Base-by-base conservation (phyloP, 2,113 vertebrate genomes). In the Paralichthys olivaceus region DNA sequence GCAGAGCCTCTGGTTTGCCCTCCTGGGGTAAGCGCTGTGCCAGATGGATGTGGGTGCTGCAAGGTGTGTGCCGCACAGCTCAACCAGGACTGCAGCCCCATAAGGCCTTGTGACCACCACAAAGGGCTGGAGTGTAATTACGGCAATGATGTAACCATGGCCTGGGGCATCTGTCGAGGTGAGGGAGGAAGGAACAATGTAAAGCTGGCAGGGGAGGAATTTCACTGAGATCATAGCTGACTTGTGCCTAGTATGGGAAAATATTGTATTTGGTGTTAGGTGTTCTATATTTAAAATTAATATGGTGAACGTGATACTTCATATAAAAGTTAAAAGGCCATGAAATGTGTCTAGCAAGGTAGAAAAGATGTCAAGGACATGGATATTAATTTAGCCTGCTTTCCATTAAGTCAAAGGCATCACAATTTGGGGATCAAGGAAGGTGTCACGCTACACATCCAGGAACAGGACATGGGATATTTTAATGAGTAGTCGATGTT, bases 91-190 rank as follows among this genome's bases (percentile, higher is more conserved):
- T 98, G 97, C 91, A 95, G 94, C 90, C 93, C 91, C 56, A 62
- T 14, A 12, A 95, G 92, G 80, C 96, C 97, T 26, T 98, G 97
- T 68, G 97, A 98, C 92, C 96, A 96, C 94, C 96, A 96, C 92
- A 98, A 97, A 91, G 97, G 96, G n/a, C 93, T 98, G 90, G 96
- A 97, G 94, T 98, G 97, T 92, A 97, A 98, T 89, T 96, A 96
- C 73, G 96, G 97, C 82, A 96, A 96, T 81, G 95, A 95, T 56
- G 84, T 95, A 85, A 92, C 92, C 37, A 90, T 94, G 82, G 92
- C 87, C 80, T 94, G 93, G 87, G 97, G 97, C 87, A 95, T 98
- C 94, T 98, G 97, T 91, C 94, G 96, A 96, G 97, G 96, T 98
- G 94, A 95, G 96, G n/a, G 29, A n/a, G 29, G 58, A 29, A 0